These are phyloP conservation scores for Eptatretus burgeri DNA, from an alignment of 2,113 vertebrate species.

Conservation along the genomic window DNA sequence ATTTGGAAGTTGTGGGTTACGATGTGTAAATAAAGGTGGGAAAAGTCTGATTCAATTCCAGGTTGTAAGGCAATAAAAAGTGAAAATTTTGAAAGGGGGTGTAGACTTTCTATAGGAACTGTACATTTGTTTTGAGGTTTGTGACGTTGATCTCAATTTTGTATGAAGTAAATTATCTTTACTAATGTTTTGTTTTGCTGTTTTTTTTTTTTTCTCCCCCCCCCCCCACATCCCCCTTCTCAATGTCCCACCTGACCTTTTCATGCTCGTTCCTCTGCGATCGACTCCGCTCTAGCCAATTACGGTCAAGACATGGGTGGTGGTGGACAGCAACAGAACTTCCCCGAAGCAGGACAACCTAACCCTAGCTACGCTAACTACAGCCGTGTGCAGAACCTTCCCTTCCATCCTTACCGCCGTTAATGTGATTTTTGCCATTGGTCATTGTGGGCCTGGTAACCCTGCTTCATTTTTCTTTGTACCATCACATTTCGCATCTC, in stretches of 20 bases:
- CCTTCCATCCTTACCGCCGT: constrained; percentile 93
- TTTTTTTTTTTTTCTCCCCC: constrained; percentile 10
- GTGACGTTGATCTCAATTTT: constrained; percentile 13
- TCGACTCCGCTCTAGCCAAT: constrained; percentile 23
- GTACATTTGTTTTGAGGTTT: constrained; percentile 8
- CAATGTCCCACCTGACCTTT: constrained; percentile 11
- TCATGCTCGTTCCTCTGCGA: background rate
- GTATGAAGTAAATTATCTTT: constrained; percentile 15
- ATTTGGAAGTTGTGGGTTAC: no score
- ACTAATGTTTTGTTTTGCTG: constrained; percentile 14
- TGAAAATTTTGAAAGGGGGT: no score
- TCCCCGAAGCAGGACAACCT: constrained; percentile 68
- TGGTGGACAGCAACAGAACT: constrained; percentile 43
- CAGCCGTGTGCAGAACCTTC: constrained; percentile 83
- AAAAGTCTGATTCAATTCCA: no score
- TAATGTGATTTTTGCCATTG: constrained; percentile 16
- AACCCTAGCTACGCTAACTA: constrained; percentile 48
- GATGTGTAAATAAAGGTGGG: no score
- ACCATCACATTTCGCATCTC: no score
- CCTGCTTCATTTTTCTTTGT: no score
- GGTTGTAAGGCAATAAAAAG: background rate
- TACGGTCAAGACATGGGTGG: constrained; percentile 91
- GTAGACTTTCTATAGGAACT: no score
- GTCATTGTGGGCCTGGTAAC: no score
- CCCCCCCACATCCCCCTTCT: constrained; percentile 9